phyloP scores from a whole-genome alignment of 2,113 vertebrate genomes.

The Scortum barcoo region DNA sequence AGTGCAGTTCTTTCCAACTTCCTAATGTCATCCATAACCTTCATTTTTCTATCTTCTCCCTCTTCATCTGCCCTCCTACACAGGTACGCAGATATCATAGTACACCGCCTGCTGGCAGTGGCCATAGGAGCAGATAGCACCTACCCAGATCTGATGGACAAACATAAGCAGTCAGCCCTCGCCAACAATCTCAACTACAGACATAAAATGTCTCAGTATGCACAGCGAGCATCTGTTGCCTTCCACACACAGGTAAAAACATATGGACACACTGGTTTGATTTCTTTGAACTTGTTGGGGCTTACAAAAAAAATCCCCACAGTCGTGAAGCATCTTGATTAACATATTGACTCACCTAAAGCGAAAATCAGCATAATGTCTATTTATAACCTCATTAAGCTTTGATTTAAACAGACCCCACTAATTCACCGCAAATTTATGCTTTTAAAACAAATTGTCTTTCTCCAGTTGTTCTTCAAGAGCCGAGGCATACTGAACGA shows the following conservation, averaged over 20 bases:
- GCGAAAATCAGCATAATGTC: not conserved
- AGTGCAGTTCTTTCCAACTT: not conserved
- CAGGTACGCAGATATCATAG: slow-evolving; percentile 96
- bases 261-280: not conserved
- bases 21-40: not conserved
- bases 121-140: slow-evolving; percentile 92
- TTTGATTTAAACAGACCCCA: not conserved
- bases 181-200: slow-evolving; percentile 97
- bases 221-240: slow-evolving; percentile 95
- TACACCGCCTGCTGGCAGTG: slow-evolving; percentile 94
- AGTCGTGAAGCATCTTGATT: not conserved
- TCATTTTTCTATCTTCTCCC: not conserved
- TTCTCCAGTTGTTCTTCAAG: slow-evolving; percentile 94
- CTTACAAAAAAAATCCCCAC: not conserved
- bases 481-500: slow-evolving; percentile 93
- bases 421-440: too few species aligned
- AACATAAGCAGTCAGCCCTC: slow-evolving; percentile 92
- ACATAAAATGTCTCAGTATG: slow-evolving; percentile 98
- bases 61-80: not conserved
- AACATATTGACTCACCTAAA: not conserved
- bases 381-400: not conserved
- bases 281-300: not conserved
- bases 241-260: slow-evolving; percentile 94
- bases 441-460: slow-evolving; percentile 29
- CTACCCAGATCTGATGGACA: slow-evolving; percentile 95